Percentiles rank a stretch among this genome's conserved stretches.
phyloP scores from a whole-genome alignment of 1,140 invertebrate genomes.

The Bombus waltoni region DNA sequence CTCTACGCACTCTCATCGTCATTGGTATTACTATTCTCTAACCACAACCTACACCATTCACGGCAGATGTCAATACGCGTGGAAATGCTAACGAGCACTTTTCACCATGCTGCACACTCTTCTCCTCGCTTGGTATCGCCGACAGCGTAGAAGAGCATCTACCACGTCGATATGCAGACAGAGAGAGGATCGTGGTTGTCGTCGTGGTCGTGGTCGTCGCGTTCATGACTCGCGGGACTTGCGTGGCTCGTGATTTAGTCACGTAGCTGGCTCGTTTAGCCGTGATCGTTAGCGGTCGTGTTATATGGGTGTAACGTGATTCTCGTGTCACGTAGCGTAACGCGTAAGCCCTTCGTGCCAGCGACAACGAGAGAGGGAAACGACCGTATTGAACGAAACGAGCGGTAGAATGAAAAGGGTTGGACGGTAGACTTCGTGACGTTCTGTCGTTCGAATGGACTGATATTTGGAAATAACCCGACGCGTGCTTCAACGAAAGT shows the following conservation, averaged over 20 bases:
- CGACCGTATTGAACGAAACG: background rate
- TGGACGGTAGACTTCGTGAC: background rate
- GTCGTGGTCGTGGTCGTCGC: background rate
- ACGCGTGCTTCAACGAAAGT: background rate
- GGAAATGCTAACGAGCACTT: slow-evolving; percentile 25
- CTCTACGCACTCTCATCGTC: too few relatives aligned
- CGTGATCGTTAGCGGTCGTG: slow-evolving; percentile 54
- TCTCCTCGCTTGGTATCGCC: background rate
- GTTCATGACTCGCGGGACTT: slow-evolving; percentile 39
- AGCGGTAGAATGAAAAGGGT: background rate
- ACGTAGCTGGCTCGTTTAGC: slow-evolving; percentile 38
- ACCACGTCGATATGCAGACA: slow-evolving; percentile 23
- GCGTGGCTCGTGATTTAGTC: slow-evolving; percentile 51
- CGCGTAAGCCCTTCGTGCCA: background rate
- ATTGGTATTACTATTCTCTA: background rate
- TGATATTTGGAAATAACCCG: slow-evolving; percentile 13
- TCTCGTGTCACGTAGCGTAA: slow-evolving; percentile 48
- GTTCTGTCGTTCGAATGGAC: background rate
- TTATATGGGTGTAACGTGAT: slow-evolving; percentile 48
- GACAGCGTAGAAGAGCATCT: background rate
- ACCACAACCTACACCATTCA: background rate
- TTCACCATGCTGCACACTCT: background rate
- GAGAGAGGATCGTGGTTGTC: background rate
- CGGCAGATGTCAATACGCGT: background rate
- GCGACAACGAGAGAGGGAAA: slow-evolving; percentile 28